These are phyloP conservation scores for Strigamia crassipes DNA, from an alignment of 2,888 invertebrate genomes.

Conservation along the genomic window DNA sequence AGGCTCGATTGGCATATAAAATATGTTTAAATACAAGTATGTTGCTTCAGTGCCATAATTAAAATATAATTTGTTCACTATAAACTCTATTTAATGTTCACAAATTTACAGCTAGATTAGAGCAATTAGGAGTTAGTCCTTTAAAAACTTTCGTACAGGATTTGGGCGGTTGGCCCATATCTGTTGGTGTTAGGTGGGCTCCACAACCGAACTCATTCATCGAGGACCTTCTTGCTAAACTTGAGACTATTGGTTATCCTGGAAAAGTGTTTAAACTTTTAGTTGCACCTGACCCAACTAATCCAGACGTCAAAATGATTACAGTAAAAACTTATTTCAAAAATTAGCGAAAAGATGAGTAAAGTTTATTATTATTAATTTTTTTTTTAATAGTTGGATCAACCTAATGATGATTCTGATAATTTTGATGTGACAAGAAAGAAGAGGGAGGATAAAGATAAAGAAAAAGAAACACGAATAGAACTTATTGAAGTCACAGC, in stretches of 20 bases:
- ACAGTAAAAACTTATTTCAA: neutral
- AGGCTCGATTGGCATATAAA: neutral
- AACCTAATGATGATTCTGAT: neutral
- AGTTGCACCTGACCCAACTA: neutral
- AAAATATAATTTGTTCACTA: neutral
- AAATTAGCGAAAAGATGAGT: neutral
- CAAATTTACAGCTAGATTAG: neutral
- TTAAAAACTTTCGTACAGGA: neutral
- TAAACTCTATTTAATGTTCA: neutral
- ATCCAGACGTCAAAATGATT: conserved; percentile 7
- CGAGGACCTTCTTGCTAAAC: neutral
- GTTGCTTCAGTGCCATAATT: neutral
- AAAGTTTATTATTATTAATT: neutral
- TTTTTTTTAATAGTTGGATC: neutral
- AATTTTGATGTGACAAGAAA: neutral
- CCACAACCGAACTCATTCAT: neutral
- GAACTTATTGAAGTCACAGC: neutral
- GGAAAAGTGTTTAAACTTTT: neutral
- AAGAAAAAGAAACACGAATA: neutral
- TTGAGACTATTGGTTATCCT: neutral
- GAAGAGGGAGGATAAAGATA: neutral
- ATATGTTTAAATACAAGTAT: conserved; percentile 8
- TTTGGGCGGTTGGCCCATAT: conserved; percentile 24
- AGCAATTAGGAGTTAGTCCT: neutral
- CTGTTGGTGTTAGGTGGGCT: neutral